Conservation (phyloP, 2,888 invertebrate genomes). For the Drosophila barbarae region DNA sequence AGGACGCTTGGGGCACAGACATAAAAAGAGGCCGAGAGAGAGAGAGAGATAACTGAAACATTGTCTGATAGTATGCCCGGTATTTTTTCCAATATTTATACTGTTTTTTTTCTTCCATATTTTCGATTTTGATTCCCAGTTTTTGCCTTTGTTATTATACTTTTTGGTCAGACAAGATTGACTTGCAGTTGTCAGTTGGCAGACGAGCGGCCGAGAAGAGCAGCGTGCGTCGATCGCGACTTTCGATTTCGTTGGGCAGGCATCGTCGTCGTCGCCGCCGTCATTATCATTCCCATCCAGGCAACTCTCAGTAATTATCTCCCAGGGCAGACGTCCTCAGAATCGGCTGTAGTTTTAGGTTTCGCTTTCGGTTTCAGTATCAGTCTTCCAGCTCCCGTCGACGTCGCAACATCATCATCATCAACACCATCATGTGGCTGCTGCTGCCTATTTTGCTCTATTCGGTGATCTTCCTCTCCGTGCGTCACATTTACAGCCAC, state of each 20-base stretch:
- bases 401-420: constrained; percentile 43
- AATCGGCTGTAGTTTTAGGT: constrained; percentile 25
- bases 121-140: constrained; percentile 18
- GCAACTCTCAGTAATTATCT: constrained; percentile 60
- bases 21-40: constrained; percentile 15
- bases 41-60: constrained; percentile 44
- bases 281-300: constrained; percentile 46
- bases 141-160: constrained; percentile 24
- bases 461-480: constrained; percentile 57
- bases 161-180: constrained; percentile 55
- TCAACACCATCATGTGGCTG: constrained; percentile 66
- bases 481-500: constrained; percentile 75
- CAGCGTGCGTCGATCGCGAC: constrained; percentile 49
- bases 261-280: constrained; percentile 6
- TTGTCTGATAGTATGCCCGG: constrained; percentile 55
- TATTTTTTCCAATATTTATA: constrained; percentile 37
- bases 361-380: constrained; percentile 13
- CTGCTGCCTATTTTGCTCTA: constrained; percentile 73
- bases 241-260: constrained; percentile 59
- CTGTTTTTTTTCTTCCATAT: constrained; percentile 10
- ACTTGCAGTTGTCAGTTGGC: constrained; percentile 49
- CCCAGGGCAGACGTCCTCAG: constrained; percentile 26
- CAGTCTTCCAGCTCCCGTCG: constrained; percentile 50
- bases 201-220: constrained; percentile 27
- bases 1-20: constrained; percentile 40